These are phyloP conservation scores for Drosophila mettleri DNA, from an alignment of 2,888 invertebrate species.

Conservation along the genomic window DNA sequence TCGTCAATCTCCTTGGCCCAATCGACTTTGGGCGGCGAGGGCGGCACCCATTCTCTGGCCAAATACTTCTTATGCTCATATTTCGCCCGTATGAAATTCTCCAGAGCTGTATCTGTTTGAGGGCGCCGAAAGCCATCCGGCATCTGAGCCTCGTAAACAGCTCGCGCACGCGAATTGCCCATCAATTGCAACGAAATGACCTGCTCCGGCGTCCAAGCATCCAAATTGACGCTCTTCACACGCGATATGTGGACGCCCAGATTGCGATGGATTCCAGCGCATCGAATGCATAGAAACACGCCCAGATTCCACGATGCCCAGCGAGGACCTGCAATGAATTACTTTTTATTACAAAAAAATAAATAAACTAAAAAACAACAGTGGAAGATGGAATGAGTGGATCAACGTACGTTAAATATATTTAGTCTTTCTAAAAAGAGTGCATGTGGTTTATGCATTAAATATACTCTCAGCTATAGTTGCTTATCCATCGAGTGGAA, in stretches of 20 bases:
- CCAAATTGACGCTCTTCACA: conserved; percentile 99
- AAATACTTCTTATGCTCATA: conserved; percentile 99
- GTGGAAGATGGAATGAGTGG: not conserved
- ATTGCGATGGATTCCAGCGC: conserved; percentile 99
- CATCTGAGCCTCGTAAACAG: conserved; percentile 98
- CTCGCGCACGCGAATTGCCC: conserved; percentile 98
- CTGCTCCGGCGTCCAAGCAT: conserved; percentile 99
- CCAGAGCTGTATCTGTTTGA: conserved; percentile 96
- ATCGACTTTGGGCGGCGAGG: conserved; percentile 92
- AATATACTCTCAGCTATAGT: not conserved
- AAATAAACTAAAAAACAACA: conserved; percentile 6
- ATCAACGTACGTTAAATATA: not conserved
- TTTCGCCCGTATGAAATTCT: conserved; percentile 98
- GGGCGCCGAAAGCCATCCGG: conserved; percentile 98
- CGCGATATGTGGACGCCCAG: conserved; percentile 99
- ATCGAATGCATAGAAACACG: conserved; percentile 98
- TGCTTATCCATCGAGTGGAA: too few species aligned
- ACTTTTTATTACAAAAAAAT: not conserved
- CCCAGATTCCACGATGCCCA: conserved; percentile 99
- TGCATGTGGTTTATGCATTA: not conserved
- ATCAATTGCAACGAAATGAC: conserved; percentile 97
- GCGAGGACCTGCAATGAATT: conserved; percentile 91
- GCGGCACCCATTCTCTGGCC: conserved; percentile 98
- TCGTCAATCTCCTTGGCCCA: conserved; percentile 96
- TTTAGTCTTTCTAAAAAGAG: not conserved